Percentiles rank a stretch among this genome's conserved stretches.
Evolutionary conservation across 2,113 vertebrate genomes (phyloP).

Genomic region (Hyla sarda): DNA sequence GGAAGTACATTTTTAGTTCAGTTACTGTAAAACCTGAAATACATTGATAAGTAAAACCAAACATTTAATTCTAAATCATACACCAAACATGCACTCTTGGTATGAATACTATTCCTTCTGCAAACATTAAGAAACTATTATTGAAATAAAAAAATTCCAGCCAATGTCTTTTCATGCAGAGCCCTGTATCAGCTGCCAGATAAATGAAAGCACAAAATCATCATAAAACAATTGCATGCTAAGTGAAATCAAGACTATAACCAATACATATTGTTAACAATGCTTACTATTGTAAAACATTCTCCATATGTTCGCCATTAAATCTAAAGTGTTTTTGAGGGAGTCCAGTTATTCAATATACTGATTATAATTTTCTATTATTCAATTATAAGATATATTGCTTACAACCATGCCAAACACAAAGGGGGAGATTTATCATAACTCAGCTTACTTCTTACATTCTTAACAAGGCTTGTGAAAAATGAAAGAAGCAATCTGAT

Average conservation of each 20-base stretch:
- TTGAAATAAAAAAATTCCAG: constrained; percentile 20
- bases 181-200: constrained; percentile 4
- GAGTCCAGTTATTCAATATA: too few relatives aligned
- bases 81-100: constrained; percentile 26
- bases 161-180: constrained; percentile 19
- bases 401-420: too few relatives aligned
- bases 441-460: too few relatives aligned
- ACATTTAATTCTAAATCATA: constrained; percentile 35
- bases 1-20: background rate
- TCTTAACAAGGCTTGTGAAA: too few relatives aligned
- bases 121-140: background rate
- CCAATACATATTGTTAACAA: background rate
- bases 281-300: background rate
- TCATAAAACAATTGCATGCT: background rate
- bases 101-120: constrained; percentile 12
- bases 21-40: background rate
- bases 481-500: too few relatives aligned
- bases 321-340: background rate
- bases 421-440: too few relatives aligned
- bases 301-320: too few relatives aligned
- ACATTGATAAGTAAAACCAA: constrained; percentile 35
- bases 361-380: too few relatives aligned
- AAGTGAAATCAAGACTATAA: background rate
- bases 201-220: constrained; percentile 15
- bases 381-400: too few relatives aligned